These are phyloP conservation scores for Heptranchias perlo DNA, from an alignment of 2,113 vertebrate genomes.

Conservation along the genomic window DNA sequence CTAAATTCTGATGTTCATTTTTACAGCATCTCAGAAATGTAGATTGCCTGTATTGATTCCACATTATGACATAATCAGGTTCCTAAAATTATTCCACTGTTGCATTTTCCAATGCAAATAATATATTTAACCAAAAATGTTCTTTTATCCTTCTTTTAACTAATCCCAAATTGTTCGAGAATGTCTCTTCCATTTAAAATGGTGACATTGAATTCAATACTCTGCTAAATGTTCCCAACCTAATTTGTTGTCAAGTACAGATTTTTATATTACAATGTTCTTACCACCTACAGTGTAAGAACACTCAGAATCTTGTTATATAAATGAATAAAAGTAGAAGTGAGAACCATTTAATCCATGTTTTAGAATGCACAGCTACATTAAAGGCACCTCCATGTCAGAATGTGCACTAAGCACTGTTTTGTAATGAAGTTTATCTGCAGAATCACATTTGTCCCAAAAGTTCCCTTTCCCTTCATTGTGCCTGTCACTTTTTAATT, in stretches of 20 bases:
- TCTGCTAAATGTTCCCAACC: background rate
- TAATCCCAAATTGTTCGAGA: background rate
- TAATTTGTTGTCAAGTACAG: background rate
- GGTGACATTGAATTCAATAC: background rate
- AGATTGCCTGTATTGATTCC: background rate
- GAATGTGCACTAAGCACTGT: background rate
- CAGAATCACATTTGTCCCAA: background rate
- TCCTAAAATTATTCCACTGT: background rate
- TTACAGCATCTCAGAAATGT: background rate
- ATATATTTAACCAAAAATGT: background rate
- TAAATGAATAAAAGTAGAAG: background rate
- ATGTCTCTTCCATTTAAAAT: background rate
- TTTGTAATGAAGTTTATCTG: background rate
- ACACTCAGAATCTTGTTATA: background rate
- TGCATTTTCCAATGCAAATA: background rate
- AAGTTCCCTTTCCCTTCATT: background rate
- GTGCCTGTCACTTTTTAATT: background rate
- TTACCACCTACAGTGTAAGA: too few species aligned
- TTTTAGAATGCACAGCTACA: background rate
- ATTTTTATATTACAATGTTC: background rate
- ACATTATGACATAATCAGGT: background rate
- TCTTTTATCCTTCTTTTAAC: background rate
- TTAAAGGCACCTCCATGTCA: background rate
- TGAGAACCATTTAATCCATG: background rate
- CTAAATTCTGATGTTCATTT: background rate